phyloP scores from a whole-genome alignment of 2,888 invertebrate species.

The Phragmatobia fuliginosa region DNA sequence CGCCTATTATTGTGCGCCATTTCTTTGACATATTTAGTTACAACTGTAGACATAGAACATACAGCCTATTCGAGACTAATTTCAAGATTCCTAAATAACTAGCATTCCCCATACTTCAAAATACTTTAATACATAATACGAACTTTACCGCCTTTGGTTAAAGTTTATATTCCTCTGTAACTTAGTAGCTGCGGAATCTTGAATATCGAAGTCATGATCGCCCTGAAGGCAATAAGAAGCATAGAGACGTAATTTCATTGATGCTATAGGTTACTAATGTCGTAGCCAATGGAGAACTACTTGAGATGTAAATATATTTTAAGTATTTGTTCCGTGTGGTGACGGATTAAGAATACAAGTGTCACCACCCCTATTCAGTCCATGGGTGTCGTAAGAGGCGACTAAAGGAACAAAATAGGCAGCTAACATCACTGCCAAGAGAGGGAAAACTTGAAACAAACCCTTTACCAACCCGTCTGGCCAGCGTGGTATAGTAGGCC shows the following conservation, averaged over 20 bases:
- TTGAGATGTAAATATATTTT: background rate
- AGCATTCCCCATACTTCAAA: background rate
- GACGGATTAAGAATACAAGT: too few relatives aligned
- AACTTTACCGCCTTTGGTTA: background rate
- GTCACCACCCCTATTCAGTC: too few relatives aligned
- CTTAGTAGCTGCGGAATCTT: background rate
- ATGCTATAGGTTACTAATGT: background rate
- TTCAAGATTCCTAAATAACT: constrained; percentile 2
- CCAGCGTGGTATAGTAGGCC: too few relatives aligned
- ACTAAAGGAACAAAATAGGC: too few relatives aligned
- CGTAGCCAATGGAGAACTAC: background rate
- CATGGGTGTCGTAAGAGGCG: too few relatives aligned
- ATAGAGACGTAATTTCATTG: background rate
- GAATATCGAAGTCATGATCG: background rate
- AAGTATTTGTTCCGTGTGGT: background rate
- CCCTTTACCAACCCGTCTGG: too few relatives aligned
- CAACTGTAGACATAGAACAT: background rate
- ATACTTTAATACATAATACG: background rate
- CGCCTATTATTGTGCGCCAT: too few relatives aligned
- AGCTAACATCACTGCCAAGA: too few relatives aligned
- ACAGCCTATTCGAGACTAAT: background rate
- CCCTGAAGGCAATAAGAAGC: background rate
- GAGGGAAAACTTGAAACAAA: too few relatives aligned
- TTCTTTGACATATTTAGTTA: too few relatives aligned
- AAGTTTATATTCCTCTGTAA: background rate